Conservation (phyloP, 2,888 invertebrate species). For the Rhingia rostrata region DNA sequence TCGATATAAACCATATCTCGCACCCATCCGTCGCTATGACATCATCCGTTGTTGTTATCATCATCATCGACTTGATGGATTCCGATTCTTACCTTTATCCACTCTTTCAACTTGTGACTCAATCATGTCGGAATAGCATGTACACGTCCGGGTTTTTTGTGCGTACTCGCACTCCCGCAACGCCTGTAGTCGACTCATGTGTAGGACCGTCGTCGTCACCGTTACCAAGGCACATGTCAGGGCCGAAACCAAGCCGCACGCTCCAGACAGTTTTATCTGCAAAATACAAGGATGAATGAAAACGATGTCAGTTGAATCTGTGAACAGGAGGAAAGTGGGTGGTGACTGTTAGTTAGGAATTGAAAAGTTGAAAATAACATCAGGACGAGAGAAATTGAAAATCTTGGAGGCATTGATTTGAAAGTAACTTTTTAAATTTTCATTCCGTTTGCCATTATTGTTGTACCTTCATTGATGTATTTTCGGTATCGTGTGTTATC, state of each 20-base stretch:
- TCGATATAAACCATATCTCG: conserved; percentile 53
- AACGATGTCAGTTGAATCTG: not conserved
- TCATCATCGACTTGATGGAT: conserved; percentile 67
- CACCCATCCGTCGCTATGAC: conserved; percentile 38
- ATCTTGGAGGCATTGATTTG: conserved; percentile 59
- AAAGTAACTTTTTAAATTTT: conserved; percentile 42
- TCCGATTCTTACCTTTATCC: conserved; percentile 79
- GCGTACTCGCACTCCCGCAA: conserved; percentile 94
- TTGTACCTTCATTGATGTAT: conserved; percentile 2
- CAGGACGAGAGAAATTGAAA: conserved; percentile 47
- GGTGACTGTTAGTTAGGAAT: not conserved
- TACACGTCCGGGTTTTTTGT: conserved; percentile 89
- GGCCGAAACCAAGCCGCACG: conserved; percentile 93
- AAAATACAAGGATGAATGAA: conserved; percentile 21
- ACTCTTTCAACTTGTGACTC: conserved; percentile 86
- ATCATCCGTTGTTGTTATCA: conserved; percentile 41
- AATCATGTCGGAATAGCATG: conserved; percentile 89
- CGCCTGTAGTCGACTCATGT: conserved; percentile 94
- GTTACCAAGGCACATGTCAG: conserved; percentile 92
- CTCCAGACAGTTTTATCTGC: conserved; percentile 94
- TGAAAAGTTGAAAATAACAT: conserved; percentile 30
- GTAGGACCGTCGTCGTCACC: conserved; percentile 95
- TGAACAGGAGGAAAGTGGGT: not conserved
- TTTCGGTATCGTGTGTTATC: conserved; percentile 27
- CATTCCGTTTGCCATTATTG: conserved; percentile 20